Percentiles rank a stretch among this genome's conserved stretches.
phyloP scores from a whole-genome alignment of 2,113 vertebrate species.

The Empidonax alnorum region DNA sequence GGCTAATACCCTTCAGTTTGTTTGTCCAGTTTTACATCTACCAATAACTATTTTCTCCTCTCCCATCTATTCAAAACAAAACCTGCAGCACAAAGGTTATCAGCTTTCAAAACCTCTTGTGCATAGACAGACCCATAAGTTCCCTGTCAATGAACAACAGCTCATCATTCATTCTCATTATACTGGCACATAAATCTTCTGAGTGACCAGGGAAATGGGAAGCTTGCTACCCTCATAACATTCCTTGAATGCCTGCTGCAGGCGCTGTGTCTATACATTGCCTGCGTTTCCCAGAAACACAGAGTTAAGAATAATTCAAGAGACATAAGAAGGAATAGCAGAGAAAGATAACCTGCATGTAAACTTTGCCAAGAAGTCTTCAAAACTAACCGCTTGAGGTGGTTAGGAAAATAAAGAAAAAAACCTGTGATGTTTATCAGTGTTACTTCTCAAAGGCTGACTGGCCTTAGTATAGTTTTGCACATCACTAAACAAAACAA shows the following conservation, averaged over 20 bases:
- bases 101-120: neutral
- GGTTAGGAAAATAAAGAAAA: neutral
- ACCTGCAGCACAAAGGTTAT: conserved; percentile 10
- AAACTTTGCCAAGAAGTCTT: neutral
- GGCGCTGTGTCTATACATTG: neutral
- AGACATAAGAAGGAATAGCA: neutral
- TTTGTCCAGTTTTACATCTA: neutral
- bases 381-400: neutral
- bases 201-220: neutral
- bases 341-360: neutral
- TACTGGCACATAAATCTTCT: conserved; percentile 32
- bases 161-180: conserved; percentile 29
- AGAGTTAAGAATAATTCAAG: conserved; percentile 10
- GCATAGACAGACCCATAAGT: neutral
- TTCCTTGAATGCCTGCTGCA: conserved; percentile 22
- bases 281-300: neutral
- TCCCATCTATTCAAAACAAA: conserved; percentile 20
- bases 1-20: neutral
- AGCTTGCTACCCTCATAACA: conserved; percentile 30
- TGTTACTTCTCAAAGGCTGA: neutral
- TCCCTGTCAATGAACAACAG: neutral
- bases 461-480: neutral
- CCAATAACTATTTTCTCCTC: neutral
- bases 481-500: fast-evolving
- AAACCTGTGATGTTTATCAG: neutral